Percentiles rank a stretch among this genome's conserved stretches.
Conservation (phyloP, 2,113 vertebrate genomes). For the Carassius gibelio region DNA sequence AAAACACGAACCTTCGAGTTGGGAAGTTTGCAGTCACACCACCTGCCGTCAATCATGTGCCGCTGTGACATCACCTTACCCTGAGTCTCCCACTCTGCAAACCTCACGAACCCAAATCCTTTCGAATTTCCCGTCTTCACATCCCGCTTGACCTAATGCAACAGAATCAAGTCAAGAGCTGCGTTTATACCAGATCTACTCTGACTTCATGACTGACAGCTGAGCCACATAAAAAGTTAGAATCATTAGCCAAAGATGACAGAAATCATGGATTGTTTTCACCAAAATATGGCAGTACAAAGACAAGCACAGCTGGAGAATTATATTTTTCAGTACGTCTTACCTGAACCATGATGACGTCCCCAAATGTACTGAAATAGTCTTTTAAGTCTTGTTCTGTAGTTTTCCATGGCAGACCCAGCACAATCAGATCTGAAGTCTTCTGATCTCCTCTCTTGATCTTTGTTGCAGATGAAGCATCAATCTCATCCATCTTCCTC, state of each 20-base stretch:
- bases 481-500: constrained; percentile 98
- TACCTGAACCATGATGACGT: constrained; percentile 99
- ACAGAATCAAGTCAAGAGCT: neutral
- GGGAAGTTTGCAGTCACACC: constrained; percentile 98
- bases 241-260: neutral
- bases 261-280: neutral
- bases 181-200: neutral
- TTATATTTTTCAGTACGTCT: constrained; percentile 16
- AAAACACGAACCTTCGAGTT: constrained; percentile 90
- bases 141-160: constrained; percentile 90
- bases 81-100: constrained; percentile 95
- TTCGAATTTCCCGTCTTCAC: constrained; percentile 96
- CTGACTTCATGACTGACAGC: neutral
- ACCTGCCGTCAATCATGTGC: constrained; percentile 98
- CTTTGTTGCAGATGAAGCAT: constrained; percentile 95
- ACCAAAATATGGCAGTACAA: constrained; percentile 5
- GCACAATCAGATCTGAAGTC: constrained; percentile 94
- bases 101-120: constrained; percentile 98
- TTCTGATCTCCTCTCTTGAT: constrained; percentile 98
- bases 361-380: constrained; percentile 96
- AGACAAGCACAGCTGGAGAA: neutral
- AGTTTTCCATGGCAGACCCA: constrained; percentile 97
- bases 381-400: constrained; percentile 97
- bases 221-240: neutral
- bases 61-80: constrained; percentile 96